Evolutionary conservation across 2,113 vertebrate genomes (phyloP), one percentile per base, ranked within the genome.

Genomic region (Alouatta palliata): DNA sequence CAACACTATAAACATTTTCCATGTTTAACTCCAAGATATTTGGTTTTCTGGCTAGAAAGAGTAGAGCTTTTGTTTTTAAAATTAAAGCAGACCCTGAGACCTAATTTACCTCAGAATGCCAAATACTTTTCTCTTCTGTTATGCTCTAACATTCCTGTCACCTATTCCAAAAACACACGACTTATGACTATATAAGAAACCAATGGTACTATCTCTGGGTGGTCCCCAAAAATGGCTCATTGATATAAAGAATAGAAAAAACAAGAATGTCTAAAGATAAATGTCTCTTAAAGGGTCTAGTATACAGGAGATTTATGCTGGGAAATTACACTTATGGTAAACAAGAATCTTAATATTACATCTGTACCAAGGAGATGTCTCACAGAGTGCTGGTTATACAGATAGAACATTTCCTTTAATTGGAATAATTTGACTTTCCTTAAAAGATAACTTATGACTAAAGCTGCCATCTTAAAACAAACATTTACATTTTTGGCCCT

Each of bases 1-100:
- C 96, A 98, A 97, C 97, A 97, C 98, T 98, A 98, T 98, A 98
- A 99, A 98, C 85, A 97, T 98, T 98, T 98, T 99, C 98, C 89
- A 70, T 91, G 75, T 97, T 98, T 95, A 96, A 98, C 98, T 98
- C 98, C 97, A 98, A 98, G 97, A 98, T 97, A 97, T 83, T 98
- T 98, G 97, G 97, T 73, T 20, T 96, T 97, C 84, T 96, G 97
- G 82, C 87, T 97, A 97, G 96, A 97, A 98, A 98, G 98, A 99
- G 97, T 97, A 95, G 64, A 97, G 73, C 97, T 98, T 98, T 98
- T 98, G 98, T 98, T 98, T 98, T 98, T 97, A 75, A 97, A 75
- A 73, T 97, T 98, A 98, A 95, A 98, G 89, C 96, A 98, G 94
- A 97, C 87, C 73, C 94, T 98, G 82, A 95, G 92, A 97, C 79